Base-by-base conservation (phyloP, 2,113 vertebrate species). In the Synodontis membranacea region DNA sequence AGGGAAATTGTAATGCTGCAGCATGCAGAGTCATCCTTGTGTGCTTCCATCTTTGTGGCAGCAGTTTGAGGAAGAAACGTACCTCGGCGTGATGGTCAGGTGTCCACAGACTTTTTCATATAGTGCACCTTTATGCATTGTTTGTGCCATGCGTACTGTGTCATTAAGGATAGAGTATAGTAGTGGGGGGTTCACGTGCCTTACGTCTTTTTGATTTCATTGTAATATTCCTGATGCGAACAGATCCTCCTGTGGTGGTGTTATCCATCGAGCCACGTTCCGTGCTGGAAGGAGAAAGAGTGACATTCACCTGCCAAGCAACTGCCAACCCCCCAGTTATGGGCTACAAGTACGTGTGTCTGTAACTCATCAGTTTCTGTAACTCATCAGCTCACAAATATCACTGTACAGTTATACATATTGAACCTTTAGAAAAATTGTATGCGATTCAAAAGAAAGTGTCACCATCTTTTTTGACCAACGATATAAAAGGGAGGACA, bases 201-300 rank as follows among this genome's bases (percentile, higher is more conserved):
- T 2, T 54, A 44, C 56, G 42, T 78, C n/a, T 60, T 42, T 72
- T 66, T 74, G 46, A n/a, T 52, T 80, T 78, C 12, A 52, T 83
- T 76, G 48, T 68, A 46, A 37, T 64, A 48, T 83, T 46, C 82
- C 81, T 83, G 87, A 10, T 76, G 52, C 89, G 76, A 44, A 12
- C 94, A 98, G 97, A 99, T 90, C 95, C 95, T 75, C 97, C 97
- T 0, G 95, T 95, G 0, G 97, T 99, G 92, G 98, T 97, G 75
- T 93, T 99, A 90, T 98, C 97, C 91, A 97, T 97, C 19, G 96
- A 99, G 90, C 97, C 97, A 8, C 97, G 98, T 85, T 98, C 97
- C 0, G 97, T 99, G 83, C 95, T 96, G 90, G 97, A 99, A 90
- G 97, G 97, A 0, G 97, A 99, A 86, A 91, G 96, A 46, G 97